phyloP scores from a whole-genome alignment of 2,888 invertebrate genomes.

The Sclerodermus sp. region DNA sequence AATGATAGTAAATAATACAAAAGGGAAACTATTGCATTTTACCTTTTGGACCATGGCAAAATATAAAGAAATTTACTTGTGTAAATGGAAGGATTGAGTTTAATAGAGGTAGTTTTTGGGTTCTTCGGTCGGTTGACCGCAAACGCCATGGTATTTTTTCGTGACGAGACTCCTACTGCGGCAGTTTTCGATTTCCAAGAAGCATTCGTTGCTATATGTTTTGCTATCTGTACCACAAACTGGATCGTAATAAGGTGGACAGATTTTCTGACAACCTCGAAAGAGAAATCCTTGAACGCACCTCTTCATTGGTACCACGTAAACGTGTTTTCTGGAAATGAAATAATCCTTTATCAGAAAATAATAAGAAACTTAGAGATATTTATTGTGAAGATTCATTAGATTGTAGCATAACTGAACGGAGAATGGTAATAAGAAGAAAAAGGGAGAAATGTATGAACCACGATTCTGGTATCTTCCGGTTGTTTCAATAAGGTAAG shows the following conservation, averaged over 20 bases:
- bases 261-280: constrained; percentile 83
- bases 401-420: too few species aligned
- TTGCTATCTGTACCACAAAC: constrained; percentile 91
- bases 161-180: constrained; percentile 77
- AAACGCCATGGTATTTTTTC: constrained; percentile 80
- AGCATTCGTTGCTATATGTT: constrained; percentile 92
- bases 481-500: too few species aligned
- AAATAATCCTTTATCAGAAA: neutral
- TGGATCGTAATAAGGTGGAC: constrained; percentile 84
- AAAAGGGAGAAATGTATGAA: too few species aligned
- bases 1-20: too few species aligned
- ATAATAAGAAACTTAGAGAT: too few species aligned
- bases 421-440: too few species aligned
- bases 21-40: too few species aligned
- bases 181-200: constrained; percentile 89
- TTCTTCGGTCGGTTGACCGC: constrained; percentile 81
- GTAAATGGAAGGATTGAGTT: constrained; percentile 18
- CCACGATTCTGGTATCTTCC: too few species aligned
- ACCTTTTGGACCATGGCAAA: too few species aligned
- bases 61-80: too few species aligned
- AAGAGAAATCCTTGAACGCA: constrained; percentile 84
- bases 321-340: constrained; percentile 77
- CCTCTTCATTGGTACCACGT: constrained; percentile 85
- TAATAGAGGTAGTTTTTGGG: constrained; percentile 86
- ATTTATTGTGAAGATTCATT: too few species aligned